Evolutionary conservation across 2,888 invertebrate species (phyloP).

Genomic region (Conomelus anceps): DNA sequence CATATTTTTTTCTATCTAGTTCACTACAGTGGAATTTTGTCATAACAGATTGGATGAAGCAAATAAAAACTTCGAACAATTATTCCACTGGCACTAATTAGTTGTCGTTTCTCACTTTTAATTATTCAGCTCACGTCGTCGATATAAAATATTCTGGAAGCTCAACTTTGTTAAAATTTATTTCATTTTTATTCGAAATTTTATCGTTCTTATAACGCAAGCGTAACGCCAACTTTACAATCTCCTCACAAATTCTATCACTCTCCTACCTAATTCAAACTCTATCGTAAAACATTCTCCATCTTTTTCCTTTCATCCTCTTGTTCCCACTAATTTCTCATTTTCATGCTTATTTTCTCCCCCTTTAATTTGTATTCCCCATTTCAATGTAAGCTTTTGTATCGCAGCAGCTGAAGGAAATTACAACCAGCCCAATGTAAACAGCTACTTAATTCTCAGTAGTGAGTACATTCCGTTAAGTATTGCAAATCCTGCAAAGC

Average conservation of each 20-base stretch:
- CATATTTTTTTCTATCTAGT: too few species aligned
- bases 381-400: not conserved
- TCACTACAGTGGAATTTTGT: too few species aligned
- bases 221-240: not conserved
- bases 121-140: not conserved
- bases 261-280: not conserved
- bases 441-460: not conserved
- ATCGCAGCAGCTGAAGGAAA: not conserved
- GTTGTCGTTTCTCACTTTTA: not conserved
- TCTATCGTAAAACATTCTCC: too few species aligned
- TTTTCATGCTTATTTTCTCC: not conserved
- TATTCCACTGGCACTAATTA: not conserved
- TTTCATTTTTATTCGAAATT: not conserved
- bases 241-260: not conserved
- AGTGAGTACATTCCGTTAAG: not conserved
- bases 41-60: too few species aligned
- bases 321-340: not conserved
- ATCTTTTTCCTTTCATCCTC: not conserved
- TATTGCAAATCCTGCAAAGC: not conserved
- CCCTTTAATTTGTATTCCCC: not conserved
- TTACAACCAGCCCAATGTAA: not conserved
- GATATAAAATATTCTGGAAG: not conserved
- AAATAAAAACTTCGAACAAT: too few species aligned
- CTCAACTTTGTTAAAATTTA: not conserved
- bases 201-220: not conserved